Evolutionary conservation across 2,888 invertebrate genomes (phyloP), one percentile per base, ranked within the genome.

Genomic region (Pyralis farinalis): DNA sequence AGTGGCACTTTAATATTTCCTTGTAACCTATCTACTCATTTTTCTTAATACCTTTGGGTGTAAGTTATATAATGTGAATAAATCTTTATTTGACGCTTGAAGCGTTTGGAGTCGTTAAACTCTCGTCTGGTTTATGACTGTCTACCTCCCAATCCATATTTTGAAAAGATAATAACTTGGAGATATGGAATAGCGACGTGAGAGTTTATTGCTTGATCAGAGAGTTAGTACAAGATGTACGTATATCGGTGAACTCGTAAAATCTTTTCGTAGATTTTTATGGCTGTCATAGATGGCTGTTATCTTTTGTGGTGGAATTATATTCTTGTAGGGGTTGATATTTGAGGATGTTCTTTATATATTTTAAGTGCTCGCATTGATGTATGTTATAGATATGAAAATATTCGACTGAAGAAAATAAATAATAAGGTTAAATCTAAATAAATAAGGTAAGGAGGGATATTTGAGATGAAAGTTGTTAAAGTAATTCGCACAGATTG

Each of bases 91-190:
- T 28, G 31, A 34, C 37, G 25, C 40, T 42, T 34, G 37, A 42
- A 42, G 39, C 43, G 44, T 34, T 40, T 31, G 40, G 40, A 53
- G 45, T 43, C 48, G 49, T 53, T 48, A 53, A 53, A 50, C 37
- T 47, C 44, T 6, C 45, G 43, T 50, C 31, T 40, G 35, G 22
- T 53, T 53, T 48, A 49, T 40, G 48, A 42, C 42, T 43, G 37
- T 36, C 46, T 43, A 47, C 40, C 50, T 25, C 25, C 7, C 49
- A 56, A 56, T 56, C 52, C 53, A 53, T 53, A 56, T 56, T 53
- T 52, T 46, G 52, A 42, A 46, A 55, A 51, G 53, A 53, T 55
- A 55, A 55, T 55, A 51, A 45, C 52, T 42, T 37, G 20, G 25
- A 44, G 50, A 49, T 51, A 50, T 50, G 52, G 37, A 44, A 44